Evolutionary conservation across 2,113 vertebrate species (phyloP).

Genomic region (Megaleporinus macrocephalus): DNA sequence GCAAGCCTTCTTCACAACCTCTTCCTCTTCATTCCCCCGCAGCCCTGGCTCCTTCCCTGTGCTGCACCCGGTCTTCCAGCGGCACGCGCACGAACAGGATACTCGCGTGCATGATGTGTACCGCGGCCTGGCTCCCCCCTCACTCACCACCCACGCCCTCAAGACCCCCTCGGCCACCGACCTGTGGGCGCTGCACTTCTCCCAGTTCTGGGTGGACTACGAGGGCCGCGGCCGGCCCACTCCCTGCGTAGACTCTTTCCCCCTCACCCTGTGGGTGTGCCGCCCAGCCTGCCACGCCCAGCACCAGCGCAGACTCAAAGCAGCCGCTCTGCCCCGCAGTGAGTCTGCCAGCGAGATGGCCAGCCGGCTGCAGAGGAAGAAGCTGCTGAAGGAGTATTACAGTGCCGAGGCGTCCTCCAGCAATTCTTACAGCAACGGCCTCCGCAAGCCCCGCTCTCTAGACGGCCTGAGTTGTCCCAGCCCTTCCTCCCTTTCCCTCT

Average conservation of each 20-base stretch:
- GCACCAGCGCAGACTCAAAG: constrained; percentile 79
- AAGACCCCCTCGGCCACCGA: constrained; percentile 89
- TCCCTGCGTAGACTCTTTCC: constrained; percentile 94
- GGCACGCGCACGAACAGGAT: constrained; percentile 94
- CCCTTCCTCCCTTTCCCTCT: constrained; percentile 53
- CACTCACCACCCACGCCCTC: constrained; percentile 82
- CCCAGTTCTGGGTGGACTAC: constrained; percentile 98
- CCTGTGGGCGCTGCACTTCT: constrained; percentile 93
- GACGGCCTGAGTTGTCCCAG: constrained; percentile 66
- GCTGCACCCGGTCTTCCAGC: constrained; percentile 92
- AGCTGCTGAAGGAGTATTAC: constrained; percentile 92
- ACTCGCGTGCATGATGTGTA: constrained; percentile 93
- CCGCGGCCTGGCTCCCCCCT: constrained; percentile 84
- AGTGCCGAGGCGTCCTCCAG: constrained; percentile 73
- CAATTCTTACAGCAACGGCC: constrained; percentile 70
- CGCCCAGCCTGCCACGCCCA: constrained; percentile 84
- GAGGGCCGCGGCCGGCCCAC: constrained; percentile 91
- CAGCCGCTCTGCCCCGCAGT: constrained; percentile 79
- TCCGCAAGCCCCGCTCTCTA: constrained; percentile 74
- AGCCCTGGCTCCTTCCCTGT: constrained; percentile 80
- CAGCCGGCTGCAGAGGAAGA: constrained; percentile 87
- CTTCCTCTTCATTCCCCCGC: constrained; percentile 81
- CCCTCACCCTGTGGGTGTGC: constrained; percentile 92
- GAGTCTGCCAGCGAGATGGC: constrained; percentile 81
- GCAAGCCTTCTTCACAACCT: constrained; percentile 85